These are phyloP conservation scores for Physella acuta DNA, from an alignment of 1,140 invertebrate genomes.

Conservation along the genomic window DNA sequence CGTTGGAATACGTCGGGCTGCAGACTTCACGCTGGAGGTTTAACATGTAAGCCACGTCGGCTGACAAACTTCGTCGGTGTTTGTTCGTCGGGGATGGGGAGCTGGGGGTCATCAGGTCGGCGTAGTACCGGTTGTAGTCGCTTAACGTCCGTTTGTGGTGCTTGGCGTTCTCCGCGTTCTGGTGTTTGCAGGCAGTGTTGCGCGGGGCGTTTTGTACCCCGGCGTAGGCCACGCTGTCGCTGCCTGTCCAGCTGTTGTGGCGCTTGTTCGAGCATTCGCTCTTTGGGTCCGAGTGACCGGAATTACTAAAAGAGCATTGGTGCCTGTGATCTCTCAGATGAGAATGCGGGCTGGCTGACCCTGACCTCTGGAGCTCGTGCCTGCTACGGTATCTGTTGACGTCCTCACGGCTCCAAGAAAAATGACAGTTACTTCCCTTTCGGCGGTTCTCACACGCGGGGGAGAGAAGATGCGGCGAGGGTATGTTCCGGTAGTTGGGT, in stretches of 20 bases:
- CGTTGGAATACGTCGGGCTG: slow-evolving; percentile 2
- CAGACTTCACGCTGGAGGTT: not conserved
- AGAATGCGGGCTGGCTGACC: not conserved
- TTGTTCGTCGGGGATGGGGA: not conserved
- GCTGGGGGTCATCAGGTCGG: not conserved
- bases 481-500: not conserved
- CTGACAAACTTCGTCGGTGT: slow-evolving; percentile 15
- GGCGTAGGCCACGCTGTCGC: not conserved
- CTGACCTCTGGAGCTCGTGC: not conserved
- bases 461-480: slow-evolving; percentile 13
- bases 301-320: slow-evolving; percentile 15
- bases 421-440: not conserved
- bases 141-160: slow-evolving; percentile 8
- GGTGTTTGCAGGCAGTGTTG: not conserved
- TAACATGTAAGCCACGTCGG: not conserved
- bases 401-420: slow-evolving; percentile 12
- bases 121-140: slow-evolving; percentile 5
- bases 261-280: not conserved
- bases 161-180: too few species aligned
- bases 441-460: not conserved
- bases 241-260: not conserved
- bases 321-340: not conserved
- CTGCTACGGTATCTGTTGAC: not conserved
- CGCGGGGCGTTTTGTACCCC: not conserved
- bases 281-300: not conserved